These are phyloP conservation scores for Drosophila affinis DNA, from an alignment of 2,888 invertebrate genomes.

Conservation along the genomic window DNA sequence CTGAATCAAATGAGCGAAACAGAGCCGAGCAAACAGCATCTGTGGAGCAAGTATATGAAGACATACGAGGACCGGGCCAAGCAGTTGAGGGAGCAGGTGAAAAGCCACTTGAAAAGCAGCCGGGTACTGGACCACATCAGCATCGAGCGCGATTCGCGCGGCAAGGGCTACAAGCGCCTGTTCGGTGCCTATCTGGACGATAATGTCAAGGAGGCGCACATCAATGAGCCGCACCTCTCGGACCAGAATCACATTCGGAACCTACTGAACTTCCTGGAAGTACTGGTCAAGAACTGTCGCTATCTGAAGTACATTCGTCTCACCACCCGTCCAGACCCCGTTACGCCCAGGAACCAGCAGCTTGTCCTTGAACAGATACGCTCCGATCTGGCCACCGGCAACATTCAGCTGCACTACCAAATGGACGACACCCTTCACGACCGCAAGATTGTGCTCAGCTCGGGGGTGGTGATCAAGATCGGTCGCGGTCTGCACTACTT, in stretches of 20 bases:
- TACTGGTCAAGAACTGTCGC: slow-evolving; percentile 88
- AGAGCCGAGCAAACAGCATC: slow-evolving; percentile 83
- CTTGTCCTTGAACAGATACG: slow-evolving; percentile 86
- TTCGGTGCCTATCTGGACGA: slow-evolving; percentile 92
- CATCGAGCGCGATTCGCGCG: slow-evolving; percentile 89
- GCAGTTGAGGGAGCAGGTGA: slow-evolving; percentile 88
- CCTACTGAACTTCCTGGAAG: slow-evolving; percentile 91
- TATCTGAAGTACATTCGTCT: slow-evolving; percentile 87
- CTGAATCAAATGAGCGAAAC: slow-evolving; percentile 83
- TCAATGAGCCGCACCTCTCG: slow-evolving; percentile 94
- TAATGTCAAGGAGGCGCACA: slow-evolving; percentile 87
- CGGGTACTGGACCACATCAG: slow-evolving; percentile 89
- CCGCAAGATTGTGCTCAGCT: slow-evolving; percentile 94
- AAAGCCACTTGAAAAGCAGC: slow-evolving; percentile 88
- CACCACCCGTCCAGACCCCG: slow-evolving; percentile 86
- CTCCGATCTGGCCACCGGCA: slow-evolving; percentile 86
- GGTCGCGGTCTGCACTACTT: slow-evolving; percentile 95
- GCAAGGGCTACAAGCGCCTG: slow-evolving; percentile 90
- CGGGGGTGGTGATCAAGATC: slow-evolving; percentile 95
- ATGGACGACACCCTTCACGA: slow-evolving; percentile 92
- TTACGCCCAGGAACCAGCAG: slow-evolving; percentile 85
- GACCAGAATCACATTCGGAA: slow-evolving; percentile 93
- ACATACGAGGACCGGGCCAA: slow-evolving; percentile 93
- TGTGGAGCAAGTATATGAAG: slow-evolving; percentile 85
- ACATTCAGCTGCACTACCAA: slow-evolving; percentile 86